Percentiles rank a stretch among this genome's conserved stretches.
Conservation (phyloP, 2,888 invertebrate species). For the Drosophila colorata region DNA sequence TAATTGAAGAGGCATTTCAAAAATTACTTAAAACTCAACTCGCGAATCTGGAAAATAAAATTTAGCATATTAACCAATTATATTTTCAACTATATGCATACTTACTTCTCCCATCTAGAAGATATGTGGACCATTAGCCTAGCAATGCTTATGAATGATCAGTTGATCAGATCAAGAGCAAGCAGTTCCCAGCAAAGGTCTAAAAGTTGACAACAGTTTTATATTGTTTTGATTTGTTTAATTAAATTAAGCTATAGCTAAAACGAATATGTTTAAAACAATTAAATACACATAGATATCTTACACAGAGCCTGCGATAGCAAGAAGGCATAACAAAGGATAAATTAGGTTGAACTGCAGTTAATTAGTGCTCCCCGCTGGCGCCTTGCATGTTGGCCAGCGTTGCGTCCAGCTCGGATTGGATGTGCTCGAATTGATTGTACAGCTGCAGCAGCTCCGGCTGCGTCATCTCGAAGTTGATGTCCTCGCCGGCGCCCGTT, state of each 20-base stretch:
- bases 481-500: constrained; percentile 84
- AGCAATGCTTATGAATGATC: too few species aligned
- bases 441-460: constrained; percentile 86
- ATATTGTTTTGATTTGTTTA: not conserved
- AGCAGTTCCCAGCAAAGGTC: too few species aligned
- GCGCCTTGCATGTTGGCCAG: constrained; percentile 57
- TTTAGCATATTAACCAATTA: too few species aligned
- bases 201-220: not conserved
- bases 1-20: too few species aligned
- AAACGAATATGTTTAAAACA: constrained; percentile 20
- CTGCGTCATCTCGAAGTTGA: constrained; percentile 86
- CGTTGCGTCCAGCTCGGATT: constrained; percentile 84
- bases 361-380: constrained; percentile 4
- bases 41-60: too few species aligned
- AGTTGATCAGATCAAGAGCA: too few species aligned
- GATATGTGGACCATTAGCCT: too few species aligned
- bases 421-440: constrained; percentile 86
- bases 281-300: constrained; percentile 21
- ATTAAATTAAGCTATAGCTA: constrained; percentile 7
- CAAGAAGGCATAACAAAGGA: constrained; percentile 12
- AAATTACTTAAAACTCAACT: too few species aligned
- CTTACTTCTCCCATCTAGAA: too few species aligned
- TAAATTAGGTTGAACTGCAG: constrained; percentile 1
- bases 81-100: too few species aligned
- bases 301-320: constrained; percentile 29